Evolutionary conservation across 1,140 invertebrate species (phyloP), one percentile per base, ranked within the genome.

Genomic region (Campoletis sonorensis): DNA sequence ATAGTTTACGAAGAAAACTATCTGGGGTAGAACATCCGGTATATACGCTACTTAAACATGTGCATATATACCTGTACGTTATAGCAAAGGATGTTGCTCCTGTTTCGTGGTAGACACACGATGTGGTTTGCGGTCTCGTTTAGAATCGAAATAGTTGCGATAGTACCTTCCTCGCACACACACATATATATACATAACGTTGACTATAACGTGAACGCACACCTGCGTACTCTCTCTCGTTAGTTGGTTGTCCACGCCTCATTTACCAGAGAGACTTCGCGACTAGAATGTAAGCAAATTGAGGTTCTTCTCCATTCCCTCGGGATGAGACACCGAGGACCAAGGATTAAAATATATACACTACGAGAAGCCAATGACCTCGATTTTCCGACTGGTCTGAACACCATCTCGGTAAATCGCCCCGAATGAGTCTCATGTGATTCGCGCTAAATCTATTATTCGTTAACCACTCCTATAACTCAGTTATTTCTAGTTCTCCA

Each of bases 111-210:
- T 40, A 7, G 23, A 49, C 49, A 58, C 72, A 76, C 72, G 27
- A 75, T 54, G 70, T 18, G 79, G 70, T 81, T 76, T 81, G 71
- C 72, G 72, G 79, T 27, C n/a, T 4, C 79, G 71, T 72, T 61
- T 75, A 64, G 79, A 75, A 81, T 81, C 79, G 70, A 81, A 79
- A 79, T 71, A 71, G 61, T 71, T 79, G 49, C 77, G 45, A 26
- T 54, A 58, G 51, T 58, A 15, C 71, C 16, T 26, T 21, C 21
- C 15, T 10, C 37, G 51, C 18, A 51, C 71, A 49, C 21, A 51
- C n/a, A n/a, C 37, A 5, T n/a, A 33, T n/a, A 51, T n/a, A 30
- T 37, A n/a, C 15, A 21, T 64, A 21, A 10, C 5, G 54, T 18
- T 7, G 7, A 64, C 21, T 64, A n/a, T n/a, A 26, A 64, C 21